phyloP scores from a whole-genome alignment of 2,113 vertebrate genomes.

The Notothenia rossii region DNA sequence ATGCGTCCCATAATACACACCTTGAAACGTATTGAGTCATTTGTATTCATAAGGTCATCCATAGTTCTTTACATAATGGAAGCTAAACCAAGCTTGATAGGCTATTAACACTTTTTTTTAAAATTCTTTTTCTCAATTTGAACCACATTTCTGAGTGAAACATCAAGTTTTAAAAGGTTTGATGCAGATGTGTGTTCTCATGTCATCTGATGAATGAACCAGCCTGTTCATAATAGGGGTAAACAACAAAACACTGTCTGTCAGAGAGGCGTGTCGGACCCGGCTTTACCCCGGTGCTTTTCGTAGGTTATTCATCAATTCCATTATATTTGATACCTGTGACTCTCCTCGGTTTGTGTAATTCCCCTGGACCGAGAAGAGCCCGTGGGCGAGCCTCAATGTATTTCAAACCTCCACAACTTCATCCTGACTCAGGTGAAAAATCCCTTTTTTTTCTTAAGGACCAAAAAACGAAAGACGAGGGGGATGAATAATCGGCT shows the following conservation, averaged over 20 bases:
- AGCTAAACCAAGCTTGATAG: not conserved
- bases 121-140: too few species aligned
- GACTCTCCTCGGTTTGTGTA: not conserved
- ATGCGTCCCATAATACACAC: not conserved
- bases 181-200: not conserved
- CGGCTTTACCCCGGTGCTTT: not conserved
- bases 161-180: too few species aligned
- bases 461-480: not conserved
- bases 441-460: slow-evolving; percentile 45
- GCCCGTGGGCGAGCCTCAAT: not conserved
- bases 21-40: slow-evolving; percentile 9
- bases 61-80: too few species aligned
- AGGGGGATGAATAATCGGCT: slow-evolving; percentile 66
- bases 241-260: not conserved
- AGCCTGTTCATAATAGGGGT: not conserved
- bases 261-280: not conserved
- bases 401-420: too few species aligned
- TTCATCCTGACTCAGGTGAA: slow-evolving; percentile 76
- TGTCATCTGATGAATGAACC: not conserved
- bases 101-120: not conserved
- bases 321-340: slow-evolving; percentile 19
- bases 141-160: too few species aligned
- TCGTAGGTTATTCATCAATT: slow-evolving; percentile 18
- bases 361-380: not conserved
- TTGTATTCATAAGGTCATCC: too few species aligned